Evolutionary conservation across 2,888 invertebrate genomes (phyloP).

Genomic region (Anaspis maculata): DNA sequence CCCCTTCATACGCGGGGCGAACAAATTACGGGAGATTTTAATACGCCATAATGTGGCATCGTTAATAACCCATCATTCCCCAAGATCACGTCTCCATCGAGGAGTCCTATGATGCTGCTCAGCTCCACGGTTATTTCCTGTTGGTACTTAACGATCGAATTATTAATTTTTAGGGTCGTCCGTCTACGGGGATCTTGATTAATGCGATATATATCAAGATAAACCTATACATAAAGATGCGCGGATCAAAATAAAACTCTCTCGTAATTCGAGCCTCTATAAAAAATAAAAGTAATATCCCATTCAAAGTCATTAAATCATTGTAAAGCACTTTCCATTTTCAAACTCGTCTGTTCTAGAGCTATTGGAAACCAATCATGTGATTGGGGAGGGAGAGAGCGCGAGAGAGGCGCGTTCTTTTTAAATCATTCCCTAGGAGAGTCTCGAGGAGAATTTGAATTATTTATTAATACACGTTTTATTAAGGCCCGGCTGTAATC

Average conservation of each 20-base stretch:
- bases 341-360: constrained; percentile 22
- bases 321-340: constrained; percentile 14
- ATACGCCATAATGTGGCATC: background rate
- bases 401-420: constrained; percentile 4
- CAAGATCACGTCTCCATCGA: no score
- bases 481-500: constrained; percentile 7
- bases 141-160: no score
- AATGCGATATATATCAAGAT: no score
- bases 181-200: no score
- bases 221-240: no score
- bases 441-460: constrained; percentile 4
- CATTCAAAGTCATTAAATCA: constrained; percentile 31
- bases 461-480: constrained; percentile 12
- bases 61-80: background rate
- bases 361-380: constrained; percentile 28
- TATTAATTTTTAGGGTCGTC: no score
- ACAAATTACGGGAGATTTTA: constrained; percentile 11
- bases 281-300: constrained; percentile 27
- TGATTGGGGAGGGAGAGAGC: constrained; percentile 21
- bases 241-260: constrained; percentile 8
- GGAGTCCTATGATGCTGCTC: no score
- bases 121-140: no score
- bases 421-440: constrained; percentile 7
- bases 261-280: constrained; percentile 14
- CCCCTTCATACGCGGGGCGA: constrained; percentile 4